Evolutionary conservation across 2,113 vertebrate species (phyloP), one percentile per base, ranked within the genome.

Genomic region (Nesospiza acunhae): DNA sequence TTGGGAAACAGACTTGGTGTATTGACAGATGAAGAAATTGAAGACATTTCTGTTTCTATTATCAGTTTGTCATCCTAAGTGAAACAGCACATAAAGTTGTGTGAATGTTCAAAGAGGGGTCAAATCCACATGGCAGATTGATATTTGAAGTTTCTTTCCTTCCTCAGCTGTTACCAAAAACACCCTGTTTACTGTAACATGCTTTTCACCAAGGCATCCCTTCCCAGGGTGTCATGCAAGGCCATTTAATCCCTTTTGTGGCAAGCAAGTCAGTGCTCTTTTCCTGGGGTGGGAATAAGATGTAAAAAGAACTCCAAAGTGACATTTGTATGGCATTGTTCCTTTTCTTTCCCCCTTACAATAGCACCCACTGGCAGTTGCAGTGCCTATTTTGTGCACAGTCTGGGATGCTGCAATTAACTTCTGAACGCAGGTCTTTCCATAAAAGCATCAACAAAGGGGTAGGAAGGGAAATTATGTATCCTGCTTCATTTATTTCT

Each of bases 341-440:
- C 76, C 82, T 92, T 97, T 88, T 62, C 69, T 96, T 88, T 93
- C 46, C 82, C 49, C 41, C 75, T 89, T 74, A 93, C 55, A 95
- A 93, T n/a, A 89, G 84, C 67, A 96, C 70, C 67, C 84, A 87
- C 75, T 96, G 93, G 80, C 56, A 80, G 52, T 96, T 30, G 10
- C 86, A 96, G 58, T 60, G 63, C 85, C 86, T 94, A 21, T 74
- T 93, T 95, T 72, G 77, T 72, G 53, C 49, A 44, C 80, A 74
- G 59, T 68, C 96, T 60, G 62, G 72, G 92, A 93, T 85, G 77
- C 83, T 90, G 89, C 94, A 97, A 98, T 98, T 97, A 98, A 85
- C 92, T 96, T 96, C 60, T 60, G 72, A 97, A 91, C 77, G 60
- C 63, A 44, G 27, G 42, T 96, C 91, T 96, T 98, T 96, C 90